A percentile compares a stretch with the other conserved stretches of the same genome.
phyloP scores from a whole-genome alignment of 2,888 invertebrate genomes.

The Keiferia lycopersicella region DNA sequence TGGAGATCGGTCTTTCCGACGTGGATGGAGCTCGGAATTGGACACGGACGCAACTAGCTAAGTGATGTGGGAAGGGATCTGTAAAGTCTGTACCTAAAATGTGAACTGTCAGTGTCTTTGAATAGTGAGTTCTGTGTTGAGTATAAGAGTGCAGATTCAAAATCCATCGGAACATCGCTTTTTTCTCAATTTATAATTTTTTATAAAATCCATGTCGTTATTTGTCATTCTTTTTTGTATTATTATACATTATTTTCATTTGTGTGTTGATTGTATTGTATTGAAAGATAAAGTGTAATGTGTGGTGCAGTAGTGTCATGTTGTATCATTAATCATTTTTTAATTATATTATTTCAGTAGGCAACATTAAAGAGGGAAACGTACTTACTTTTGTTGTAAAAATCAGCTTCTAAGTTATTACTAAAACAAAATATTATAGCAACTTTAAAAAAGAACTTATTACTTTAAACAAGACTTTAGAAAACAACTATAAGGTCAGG shows the following conservation, averaged over 20 bases:
- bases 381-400: too few species aligned
- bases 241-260: slow-evolving; percentile 31
- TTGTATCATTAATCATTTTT: background rate
- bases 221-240: slow-evolving; percentile 31
- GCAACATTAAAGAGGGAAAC: too few species aligned
- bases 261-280: slow-evolving; percentile 31
- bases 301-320: slow-evolving; percentile 37
- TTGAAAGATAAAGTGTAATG: slow-evolving; percentile 32
- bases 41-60: slow-evolving; percentile 56
- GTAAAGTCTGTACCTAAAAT: slow-evolving; percentile 61
- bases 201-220: slow-evolving; percentile 21
- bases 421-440: too few species aligned
- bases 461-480: too few species aligned
- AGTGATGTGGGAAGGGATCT: slow-evolving; percentile 52
- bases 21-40: slow-evolving; percentile 18
- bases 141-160: slow-evolving; percentile 39
- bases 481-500: background rate
- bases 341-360: too few species aligned
- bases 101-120: slow-evolving; percentile 52
- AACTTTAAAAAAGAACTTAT: too few species aligned
- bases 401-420: too few species aligned
- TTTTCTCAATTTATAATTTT: background rate
- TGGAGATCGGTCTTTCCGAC: slow-evolving; percentile 26
- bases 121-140: slow-evolving; percentile 52
- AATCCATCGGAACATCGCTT: slow-evolving; percentile 7